Conservation (phyloP, 2,888 invertebrate genomes). For the Nemapogon koenigi region DNA sequence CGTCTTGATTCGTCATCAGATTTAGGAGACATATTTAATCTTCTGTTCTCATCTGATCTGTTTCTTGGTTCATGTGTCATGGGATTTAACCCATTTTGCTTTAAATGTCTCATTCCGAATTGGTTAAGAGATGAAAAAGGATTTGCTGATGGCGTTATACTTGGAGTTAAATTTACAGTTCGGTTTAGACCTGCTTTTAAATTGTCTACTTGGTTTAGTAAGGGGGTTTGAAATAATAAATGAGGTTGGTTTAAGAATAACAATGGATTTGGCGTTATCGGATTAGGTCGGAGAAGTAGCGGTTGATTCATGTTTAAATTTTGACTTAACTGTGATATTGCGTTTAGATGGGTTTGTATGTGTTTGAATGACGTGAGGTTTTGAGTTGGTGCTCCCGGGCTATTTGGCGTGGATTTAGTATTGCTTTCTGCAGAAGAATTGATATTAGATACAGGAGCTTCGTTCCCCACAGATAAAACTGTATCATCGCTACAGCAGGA, state of each 20-base stretch:
- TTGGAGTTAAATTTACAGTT: slow-evolving; percentile 34
- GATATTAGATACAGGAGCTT: slow-evolving; percentile 61
- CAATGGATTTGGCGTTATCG: slow-evolving; percentile 54
- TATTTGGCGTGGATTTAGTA: slow-evolving; percentile 19
- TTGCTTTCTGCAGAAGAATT: slow-evolving; percentile 16
- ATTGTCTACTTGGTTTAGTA: slow-evolving; percentile 39
- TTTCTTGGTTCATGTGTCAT: slow-evolving; percentile 28
- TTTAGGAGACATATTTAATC: slow-evolving; percentile 34
- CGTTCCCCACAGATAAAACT: slow-evolving; percentile 82
- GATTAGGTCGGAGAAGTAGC: slow-evolving; percentile 46
- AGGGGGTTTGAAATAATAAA: slow-evolving; percentile 44
- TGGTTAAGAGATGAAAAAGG: slow-evolving; percentile 38
- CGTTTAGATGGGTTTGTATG: slow-evolving; percentile 72
- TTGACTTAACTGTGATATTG: slow-evolving; percentile 70
- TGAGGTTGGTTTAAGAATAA: slow-evolving; percentile 55
- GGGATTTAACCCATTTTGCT: slow-evolving; percentile 23
- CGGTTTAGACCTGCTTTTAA: slow-evolving; percentile 34
- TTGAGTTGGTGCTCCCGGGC: slow-evolving; percentile 28
- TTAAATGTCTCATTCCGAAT: slow-evolving; percentile 26
- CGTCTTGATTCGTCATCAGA: slow-evolving; percentile 40
- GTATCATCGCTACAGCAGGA: slow-evolving; percentile 81
- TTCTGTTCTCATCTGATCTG: slow-evolving; percentile 37
- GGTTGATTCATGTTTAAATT: slow-evolving; percentile 51
- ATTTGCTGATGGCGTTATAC: slow-evolving; percentile 18
- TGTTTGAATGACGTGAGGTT: slow-evolving; percentile 67